Percentiles rank a stretch among this genome's conserved stretches.
Conservation (phyloP, 64 coral and sea anemone species). For the Montipora efflorescens region DNA sequence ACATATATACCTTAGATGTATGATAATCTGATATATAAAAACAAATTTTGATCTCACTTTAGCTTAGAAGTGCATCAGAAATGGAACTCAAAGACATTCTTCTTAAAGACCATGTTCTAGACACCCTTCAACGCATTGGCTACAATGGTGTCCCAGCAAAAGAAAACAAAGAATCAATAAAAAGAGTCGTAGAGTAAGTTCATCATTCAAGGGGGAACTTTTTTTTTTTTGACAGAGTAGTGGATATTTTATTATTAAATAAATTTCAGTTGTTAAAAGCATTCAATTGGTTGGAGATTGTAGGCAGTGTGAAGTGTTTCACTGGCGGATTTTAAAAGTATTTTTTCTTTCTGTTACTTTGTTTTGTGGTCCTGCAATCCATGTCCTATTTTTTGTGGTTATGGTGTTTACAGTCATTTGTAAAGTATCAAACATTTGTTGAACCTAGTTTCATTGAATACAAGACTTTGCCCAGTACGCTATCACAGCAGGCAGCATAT, state of each 20-base stretch:
- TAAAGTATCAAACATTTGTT: background rate
- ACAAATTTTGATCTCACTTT: background rate
- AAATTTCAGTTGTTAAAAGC: background rate
- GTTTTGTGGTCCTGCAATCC: background rate
- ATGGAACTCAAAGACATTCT: background rate
- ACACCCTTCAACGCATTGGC: conserved; percentile 53
- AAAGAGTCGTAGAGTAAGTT: conserved; percentile 60
- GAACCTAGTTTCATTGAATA: background rate
- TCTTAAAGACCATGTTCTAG: conserved; percentile 46
- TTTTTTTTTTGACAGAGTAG: background rate
- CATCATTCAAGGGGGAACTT: background rate
- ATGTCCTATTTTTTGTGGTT: background rate
- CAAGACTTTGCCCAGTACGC: background rate
- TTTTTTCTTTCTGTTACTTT: background rate
- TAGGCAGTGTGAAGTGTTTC: conserved; percentile 1
- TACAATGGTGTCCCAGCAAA: conserved; percentile 72
- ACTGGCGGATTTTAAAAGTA: background rate
- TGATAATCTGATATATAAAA: background rate
- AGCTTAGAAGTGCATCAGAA: conserved; percentile 22
- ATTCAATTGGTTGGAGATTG: background rate
- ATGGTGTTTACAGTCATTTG: background rate
- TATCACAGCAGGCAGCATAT: background rate
- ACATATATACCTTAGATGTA: background rate
- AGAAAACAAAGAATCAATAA: conserved; percentile 64
- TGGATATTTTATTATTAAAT: background rate